Conservation (phyloP, 2,113 vertebrate genomes). For the Tachysurus vachellii region DNA sequence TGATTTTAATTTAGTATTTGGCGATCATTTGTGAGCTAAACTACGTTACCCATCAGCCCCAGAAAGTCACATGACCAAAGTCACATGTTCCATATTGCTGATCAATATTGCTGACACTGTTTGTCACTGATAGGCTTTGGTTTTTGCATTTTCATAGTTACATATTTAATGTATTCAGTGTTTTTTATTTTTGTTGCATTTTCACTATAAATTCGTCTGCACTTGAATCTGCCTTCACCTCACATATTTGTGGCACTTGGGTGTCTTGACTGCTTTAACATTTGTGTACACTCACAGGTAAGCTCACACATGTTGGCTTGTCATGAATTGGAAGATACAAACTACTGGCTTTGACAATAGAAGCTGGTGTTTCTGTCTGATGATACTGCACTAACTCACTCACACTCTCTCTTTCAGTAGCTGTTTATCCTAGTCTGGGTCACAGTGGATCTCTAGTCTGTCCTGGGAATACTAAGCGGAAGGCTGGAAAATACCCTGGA, state of each 20-base stretch:
- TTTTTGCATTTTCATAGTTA: no score
- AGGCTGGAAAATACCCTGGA: not conserved
- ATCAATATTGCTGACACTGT: no score
- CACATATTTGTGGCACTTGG: not conserved
- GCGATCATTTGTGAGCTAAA: no score
- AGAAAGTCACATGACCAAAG: no score
- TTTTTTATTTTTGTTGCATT: no score
- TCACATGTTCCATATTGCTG: no score
- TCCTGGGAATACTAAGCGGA: not conserved
- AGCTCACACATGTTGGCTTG: not conserved
- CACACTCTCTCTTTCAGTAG: not conserved
- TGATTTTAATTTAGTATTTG: no score
- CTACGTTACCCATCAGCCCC: no score
- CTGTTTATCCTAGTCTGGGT: not conserved
- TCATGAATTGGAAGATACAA: not conserved
- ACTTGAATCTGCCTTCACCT: no score
- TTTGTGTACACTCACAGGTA: not conserved
- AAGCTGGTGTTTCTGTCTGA: not conserved
- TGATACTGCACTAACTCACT: not conserved
- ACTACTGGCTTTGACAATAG: not conserved
- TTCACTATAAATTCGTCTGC: no score
- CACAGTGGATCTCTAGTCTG: not conserved
- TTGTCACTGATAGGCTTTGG: no score
- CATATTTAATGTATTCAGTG: no score
- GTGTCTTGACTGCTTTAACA: not conserved